A percentile compares a stretch with the other conserved stretches of the same genome.
Conservation (phyloP, 2,797 vertebrate genomes). For the Lacerta bilineata region DNA sequence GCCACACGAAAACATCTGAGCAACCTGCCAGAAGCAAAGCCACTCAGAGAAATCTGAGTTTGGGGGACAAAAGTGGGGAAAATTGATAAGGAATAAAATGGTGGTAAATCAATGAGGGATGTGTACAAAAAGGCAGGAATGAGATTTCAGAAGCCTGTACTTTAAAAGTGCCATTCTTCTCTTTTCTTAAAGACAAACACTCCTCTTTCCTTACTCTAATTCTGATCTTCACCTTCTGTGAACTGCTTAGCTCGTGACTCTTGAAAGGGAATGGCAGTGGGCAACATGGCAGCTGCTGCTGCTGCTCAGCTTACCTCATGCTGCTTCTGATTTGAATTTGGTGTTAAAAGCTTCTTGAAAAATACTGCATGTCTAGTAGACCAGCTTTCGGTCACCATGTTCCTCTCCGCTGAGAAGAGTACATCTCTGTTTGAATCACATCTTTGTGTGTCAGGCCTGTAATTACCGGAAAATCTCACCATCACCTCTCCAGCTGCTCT, state of each 20-base stretch:
- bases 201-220: fast-evolving
- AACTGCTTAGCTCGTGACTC: fast-evolving
- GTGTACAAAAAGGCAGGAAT: not conserved
- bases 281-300: fast-evolving
- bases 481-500: not conserved
- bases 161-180: not conserved
- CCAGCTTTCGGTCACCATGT: not conserved
- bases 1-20: not conserved
- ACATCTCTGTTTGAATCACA: not conserved
- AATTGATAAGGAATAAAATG: slow-evolving; percentile 3
- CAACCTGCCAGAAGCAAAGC: not conserved
- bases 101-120: not conserved
- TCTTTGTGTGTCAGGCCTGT: not conserved
- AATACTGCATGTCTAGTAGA: not conserved
- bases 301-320: not conserved
- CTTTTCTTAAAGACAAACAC: not conserved
- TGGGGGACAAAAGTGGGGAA: not conserved
- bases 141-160: not conserved
- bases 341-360: not conserved
- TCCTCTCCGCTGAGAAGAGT: not conserved
- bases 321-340: not conserved
- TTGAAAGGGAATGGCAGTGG: fast-evolving
- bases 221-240: fast-evolving
- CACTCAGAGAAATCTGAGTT: not conserved
- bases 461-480: fast-evolving